Evolutionary conservation across 1,140 invertebrate species (phyloP).

Genomic region (Drosophila repletoides): DNA sequence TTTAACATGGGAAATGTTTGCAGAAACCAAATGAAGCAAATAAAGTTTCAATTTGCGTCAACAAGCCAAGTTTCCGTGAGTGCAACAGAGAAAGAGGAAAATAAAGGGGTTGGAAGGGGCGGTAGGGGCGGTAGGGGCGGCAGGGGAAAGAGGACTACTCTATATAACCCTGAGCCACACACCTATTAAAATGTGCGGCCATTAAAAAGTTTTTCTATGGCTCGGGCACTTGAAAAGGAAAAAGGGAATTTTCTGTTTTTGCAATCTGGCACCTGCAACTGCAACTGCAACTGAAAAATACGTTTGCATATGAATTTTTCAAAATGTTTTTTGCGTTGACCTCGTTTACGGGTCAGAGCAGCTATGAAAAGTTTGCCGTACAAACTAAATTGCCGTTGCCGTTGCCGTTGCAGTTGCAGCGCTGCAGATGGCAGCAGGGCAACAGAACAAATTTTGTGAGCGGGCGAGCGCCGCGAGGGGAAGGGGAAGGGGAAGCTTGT

Average conservation of each 20-base stretch:
- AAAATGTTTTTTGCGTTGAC: slow-evolving; percentile 78
- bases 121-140: background rate
- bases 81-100: background rate
- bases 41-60: slow-evolving; percentile 23
- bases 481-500: slow-evolving; percentile 9
- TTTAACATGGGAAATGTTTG: background rate
- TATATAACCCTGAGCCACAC: slow-evolving; percentile 31
- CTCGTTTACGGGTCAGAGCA: slow-evolving; percentile 75
- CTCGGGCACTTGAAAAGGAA: slow-evolving; percentile 34
- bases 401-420: background rate
- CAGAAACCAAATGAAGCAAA: slow-evolving; percentile 18
- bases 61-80: background rate
- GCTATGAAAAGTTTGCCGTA: slow-evolving; percentile 75
- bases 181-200: slow-evolving; percentile 71
- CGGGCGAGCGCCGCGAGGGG: slow-evolving; percentile 1
- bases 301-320: slow-evolving; percentile 80
- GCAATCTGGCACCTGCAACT: slow-evolving; percentile 59
- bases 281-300: slow-evolving; percentile 72
- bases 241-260: slow-evolving; percentile 61
- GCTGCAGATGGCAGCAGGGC: slow-evolving; percentile 9
- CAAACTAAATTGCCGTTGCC: slow-evolving; percentile 76
- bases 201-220: slow-evolving; percentile 73
- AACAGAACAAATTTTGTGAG: slow-evolving; percentile 9
- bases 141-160: background rate
- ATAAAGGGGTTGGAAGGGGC: background rate